These are phyloP conservation scores for Argyrosomus japonicus DNA, from an alignment of 2,113 vertebrate species.

Conservation along the genomic window DNA sequence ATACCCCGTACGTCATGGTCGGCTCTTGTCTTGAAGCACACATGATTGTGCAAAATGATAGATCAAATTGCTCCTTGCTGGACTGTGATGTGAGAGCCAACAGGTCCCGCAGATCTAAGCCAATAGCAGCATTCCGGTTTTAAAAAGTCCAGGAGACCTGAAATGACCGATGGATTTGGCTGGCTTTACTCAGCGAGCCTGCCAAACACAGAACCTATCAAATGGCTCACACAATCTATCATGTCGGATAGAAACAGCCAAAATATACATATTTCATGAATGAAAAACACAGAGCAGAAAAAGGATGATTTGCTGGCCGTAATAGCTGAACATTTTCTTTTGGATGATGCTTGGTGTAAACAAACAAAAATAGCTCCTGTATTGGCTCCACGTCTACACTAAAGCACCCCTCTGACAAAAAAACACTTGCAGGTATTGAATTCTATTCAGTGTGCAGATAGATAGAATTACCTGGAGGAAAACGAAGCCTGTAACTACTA, in stretches of 20 bases:
- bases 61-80: constrained; percentile 41
- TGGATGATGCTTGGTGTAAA: constrained; percentile 59
- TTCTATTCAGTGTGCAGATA: constrained; percentile 59
- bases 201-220: constrained; percentile 50
- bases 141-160: constrained; percentile 35
- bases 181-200: constrained; percentile 11
- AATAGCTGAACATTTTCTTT: constrained; percentile 60
- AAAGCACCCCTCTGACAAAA: constrained; percentile 32
- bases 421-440: constrained; percentile 70
- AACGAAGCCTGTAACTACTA: constrained; percentile 72
- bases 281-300: constrained; percentile 44
- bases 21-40: constrained; percentile 38
- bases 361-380: constrained; percentile 66
- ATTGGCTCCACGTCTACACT: constrained; percentile 33
- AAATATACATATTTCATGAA: constrained; percentile 67
- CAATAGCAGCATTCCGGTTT: constrained; percentile 30
- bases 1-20: not conserved
- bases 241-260: constrained; percentile 31
- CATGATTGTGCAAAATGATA: constrained; percentile 42
- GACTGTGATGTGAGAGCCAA: constrained; percentile 30
- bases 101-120: constrained; percentile 8
- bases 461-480: constrained; percentile 73
- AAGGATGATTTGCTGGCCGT: constrained; percentile 41
- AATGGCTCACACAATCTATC: constrained; percentile 43
- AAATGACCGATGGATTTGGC: constrained; percentile 42